These are phyloP conservation scores for Galerucella nymphaeae DNA, from an alignment of 2,888 invertebrate genomes.

Conservation along the genomic window DNA sequence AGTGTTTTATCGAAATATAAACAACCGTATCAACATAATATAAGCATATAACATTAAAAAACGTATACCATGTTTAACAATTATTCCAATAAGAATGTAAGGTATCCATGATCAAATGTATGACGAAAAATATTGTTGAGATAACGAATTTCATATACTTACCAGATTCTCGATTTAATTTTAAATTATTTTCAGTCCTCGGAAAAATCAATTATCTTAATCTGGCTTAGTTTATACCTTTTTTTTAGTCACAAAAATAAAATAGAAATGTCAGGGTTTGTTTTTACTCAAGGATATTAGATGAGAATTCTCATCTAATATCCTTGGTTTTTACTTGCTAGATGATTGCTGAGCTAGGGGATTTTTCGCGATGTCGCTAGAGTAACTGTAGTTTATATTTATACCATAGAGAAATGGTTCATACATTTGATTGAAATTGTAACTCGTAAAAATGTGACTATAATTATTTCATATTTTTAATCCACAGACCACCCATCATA, in stretches of 20 bases:
- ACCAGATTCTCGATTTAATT: not conserved
- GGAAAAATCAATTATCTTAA: not conserved
- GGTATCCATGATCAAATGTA: not conserved
- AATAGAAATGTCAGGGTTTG: constrained; percentile 5
- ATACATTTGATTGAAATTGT: not conserved
- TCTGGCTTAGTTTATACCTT: not conserved
- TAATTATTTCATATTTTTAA: no score
- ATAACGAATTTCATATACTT: not conserved
- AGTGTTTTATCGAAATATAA: not conserved
- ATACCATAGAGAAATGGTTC: not conserved
- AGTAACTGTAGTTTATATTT: not conserved
- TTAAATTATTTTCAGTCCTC: not conserved
- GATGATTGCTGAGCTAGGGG: not conserved
- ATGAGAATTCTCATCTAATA: no score
- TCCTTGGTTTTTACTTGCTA: constrained; percentile 13
- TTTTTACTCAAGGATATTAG: no score
- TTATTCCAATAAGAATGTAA: not conserved
- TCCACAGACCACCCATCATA: no score
- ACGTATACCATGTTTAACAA: not conserved
- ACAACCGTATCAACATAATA: not conserved
- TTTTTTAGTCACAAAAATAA: constrained; percentile 10
- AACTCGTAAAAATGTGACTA: constrained; percentile 1
- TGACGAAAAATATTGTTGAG: not conserved
- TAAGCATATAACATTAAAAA: not conserved
- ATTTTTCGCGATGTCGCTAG: not conserved